Base-by-base conservation (phyloP, 2,888 invertebrate genomes). In the Acronicta alni region DNA sequence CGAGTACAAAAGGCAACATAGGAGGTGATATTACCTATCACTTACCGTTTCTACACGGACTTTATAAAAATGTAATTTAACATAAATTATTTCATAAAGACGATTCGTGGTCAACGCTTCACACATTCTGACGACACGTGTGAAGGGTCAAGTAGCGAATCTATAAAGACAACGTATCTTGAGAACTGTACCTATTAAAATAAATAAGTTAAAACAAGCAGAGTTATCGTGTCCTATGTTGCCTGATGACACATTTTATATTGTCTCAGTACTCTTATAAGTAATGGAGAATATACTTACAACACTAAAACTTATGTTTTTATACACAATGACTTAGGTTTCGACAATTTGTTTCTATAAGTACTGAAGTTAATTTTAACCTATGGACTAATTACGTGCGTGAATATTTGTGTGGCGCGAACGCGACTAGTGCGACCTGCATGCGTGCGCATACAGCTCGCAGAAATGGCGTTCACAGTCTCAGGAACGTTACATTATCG, bases 311-410 rank as follows among this genome's bases (percentile, higher is more conserved):
- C 93, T 92, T 92, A 93, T 82, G 87, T 87, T 90, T 89, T 92
- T 93, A 93, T 94, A 94, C 93, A 94, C 92, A 93, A 94, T 94
- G 94, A 94, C 94, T 94, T 94, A 94, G 94, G 92, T 90, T 94
- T 93, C 93, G 93, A 94, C 93, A 91, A 89, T 92, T 92, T 91
- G 91, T 92, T 92, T 89, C 93, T 93, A 94, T 92, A 93, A 92
- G 92, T 93, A 93, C 93, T 88, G 90, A 88, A 88, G 84, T 86
- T 87, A 87, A 77, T 82, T 85, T 87, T 86, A 88, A 86, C 86
- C 89, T 93, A 92, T 83, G 85, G 89, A 91, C 90, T 92, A 92
- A 90, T 82, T 85, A 90, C 88, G 91, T 92, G 92, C 89, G 92
- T 87, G 89, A 86, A 84, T 76, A 83, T 81, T 80, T 82, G 83